phyloP scores from a whole-genome alignment of 2,113 vertebrate genomes.

The Suricata suricatta region DNA sequence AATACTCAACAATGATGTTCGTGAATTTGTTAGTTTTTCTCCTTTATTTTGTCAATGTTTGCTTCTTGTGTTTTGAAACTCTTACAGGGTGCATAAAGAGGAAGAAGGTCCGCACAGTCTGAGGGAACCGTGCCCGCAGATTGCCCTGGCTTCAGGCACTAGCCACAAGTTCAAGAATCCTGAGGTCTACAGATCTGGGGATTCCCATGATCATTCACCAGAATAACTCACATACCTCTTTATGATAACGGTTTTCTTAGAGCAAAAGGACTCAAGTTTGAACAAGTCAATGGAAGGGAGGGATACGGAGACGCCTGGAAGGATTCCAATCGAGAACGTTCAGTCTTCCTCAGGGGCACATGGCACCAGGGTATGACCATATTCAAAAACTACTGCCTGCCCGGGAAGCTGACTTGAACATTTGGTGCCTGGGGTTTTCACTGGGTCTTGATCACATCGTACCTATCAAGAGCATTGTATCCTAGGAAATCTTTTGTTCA shows the following conservation, averaged over 20 bases:
- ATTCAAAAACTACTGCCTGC: not conserved
- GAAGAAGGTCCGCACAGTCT: not conserved
- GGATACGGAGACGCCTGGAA: not conserved
- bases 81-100: not conserved
- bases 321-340: not conserved
- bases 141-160: not conserved
- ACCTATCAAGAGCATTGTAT: not conserved
- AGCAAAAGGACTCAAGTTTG: not conserved
- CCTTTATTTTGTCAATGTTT: not conserved
- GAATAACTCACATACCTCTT: not conserved
- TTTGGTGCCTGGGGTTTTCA: not conserved
- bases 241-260: conserved; percentile 1
- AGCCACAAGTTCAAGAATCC: not conserved
- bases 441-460: not conserved
- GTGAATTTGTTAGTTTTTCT: not conserved
- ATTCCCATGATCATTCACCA: not conserved
- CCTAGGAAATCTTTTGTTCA: not conserved
- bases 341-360: not conserved
- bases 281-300: not conserved
- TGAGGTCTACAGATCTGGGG: not conserved
- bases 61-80: not conserved
- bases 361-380: not conserved
- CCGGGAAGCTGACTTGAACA: not conserved
- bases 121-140: not conserved
- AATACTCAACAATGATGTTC: not conserved